Conservation (phyloP, 2,888 invertebrate genomes). For the Itoplectis maculator region DNA sequence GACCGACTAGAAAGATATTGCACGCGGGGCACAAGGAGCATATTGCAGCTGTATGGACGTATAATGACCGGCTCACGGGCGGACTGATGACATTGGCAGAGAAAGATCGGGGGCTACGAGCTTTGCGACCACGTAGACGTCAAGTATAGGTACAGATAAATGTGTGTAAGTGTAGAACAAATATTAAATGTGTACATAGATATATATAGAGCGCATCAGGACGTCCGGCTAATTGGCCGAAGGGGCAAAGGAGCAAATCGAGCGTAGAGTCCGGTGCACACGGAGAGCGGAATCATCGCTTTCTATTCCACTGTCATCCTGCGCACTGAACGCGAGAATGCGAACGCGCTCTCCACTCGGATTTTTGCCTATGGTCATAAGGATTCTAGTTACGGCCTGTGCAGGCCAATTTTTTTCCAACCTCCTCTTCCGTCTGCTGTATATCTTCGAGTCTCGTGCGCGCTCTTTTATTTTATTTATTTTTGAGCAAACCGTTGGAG, state of each 20-base stretch:
- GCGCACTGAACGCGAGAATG: constrained; percentile 56
- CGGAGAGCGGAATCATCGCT: constrained; percentile 53
- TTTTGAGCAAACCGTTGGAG: constrained; percentile 47
- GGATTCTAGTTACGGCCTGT: constrained; percentile 44
- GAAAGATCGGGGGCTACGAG: constrained; percentile 31
- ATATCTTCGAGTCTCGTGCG: background rate
- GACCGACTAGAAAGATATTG: background rate
- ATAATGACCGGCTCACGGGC: constrained; percentile 48
- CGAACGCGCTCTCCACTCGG: constrained; percentile 54
- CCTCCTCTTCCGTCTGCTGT: background rate
- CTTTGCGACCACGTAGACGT: background rate
- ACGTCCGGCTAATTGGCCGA: constrained; percentile 63
- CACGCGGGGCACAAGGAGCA: background rate
- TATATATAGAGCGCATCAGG: constrained; percentile 12
- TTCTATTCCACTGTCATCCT: constrained; percentile 65
- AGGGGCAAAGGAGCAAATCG: constrained; percentile 57
- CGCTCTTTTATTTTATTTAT: constrained; percentile 12
- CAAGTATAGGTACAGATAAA: background rate
- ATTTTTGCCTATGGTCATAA: constrained; percentile 59
- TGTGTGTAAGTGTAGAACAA: constrained; percentile 2
- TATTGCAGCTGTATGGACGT: constrained; percentile 28
- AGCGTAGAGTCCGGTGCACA: constrained; percentile 3
- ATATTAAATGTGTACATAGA: too few species aligned
- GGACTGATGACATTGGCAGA: constrained; percentile 61
- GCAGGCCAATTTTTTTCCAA: background rate